Conservation (phyloP, 2,113 vertebrate genomes). For the Cavia porcellus region DNA sequence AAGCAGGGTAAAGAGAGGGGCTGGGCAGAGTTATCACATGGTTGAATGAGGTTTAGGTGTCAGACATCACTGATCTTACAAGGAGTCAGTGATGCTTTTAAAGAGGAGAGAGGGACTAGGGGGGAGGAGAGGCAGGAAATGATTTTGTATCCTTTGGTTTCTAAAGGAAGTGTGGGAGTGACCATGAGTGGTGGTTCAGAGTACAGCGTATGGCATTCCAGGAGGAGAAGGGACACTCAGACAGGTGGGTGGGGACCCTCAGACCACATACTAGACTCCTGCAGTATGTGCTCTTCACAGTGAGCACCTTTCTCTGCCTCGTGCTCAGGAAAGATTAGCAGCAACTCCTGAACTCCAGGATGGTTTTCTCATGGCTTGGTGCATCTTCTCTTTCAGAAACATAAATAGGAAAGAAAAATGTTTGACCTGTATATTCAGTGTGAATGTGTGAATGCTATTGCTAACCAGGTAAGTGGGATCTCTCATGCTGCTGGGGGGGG, state of each 20-base stretch:
- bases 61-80: background rate
- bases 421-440: background rate
- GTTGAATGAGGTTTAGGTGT: background rate
- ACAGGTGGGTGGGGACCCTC: background rate
- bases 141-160: background rate
- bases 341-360: fast-evolving
- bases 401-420: background rate
- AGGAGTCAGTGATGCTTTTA: background rate
- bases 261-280: background rate
- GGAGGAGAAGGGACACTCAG: background rate
- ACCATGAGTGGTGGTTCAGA: background rate
- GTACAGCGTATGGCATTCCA: background rate
- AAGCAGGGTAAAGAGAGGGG: constrained; percentile 5
- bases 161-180: background rate
- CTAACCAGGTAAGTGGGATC: background rate
- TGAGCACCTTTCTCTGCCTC: no score
- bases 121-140: background rate
- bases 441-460: background rate
- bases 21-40: background rate
- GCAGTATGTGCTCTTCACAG: background rate
- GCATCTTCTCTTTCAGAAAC: constrained; percentile 28
- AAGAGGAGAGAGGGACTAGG: background rate
- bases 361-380: background rate
- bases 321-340: background rate
- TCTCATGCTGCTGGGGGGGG: background rate